Conservation (phyloP, 2,113 vertebrate genomes). For the Tautogolabrus adspersus region DNA sequence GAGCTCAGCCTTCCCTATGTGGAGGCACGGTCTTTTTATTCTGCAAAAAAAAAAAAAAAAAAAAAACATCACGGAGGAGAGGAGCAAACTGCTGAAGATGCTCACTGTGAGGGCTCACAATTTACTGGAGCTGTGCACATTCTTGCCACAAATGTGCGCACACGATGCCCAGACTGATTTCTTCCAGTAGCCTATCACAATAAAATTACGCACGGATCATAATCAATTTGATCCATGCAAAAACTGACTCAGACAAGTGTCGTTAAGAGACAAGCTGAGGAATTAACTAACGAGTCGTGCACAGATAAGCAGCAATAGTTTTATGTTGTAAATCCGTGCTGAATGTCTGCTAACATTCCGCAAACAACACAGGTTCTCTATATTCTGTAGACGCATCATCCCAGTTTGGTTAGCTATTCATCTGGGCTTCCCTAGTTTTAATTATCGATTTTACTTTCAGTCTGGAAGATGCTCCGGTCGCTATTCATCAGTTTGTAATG, state of each 20-base stretch:
- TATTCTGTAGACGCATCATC: background rate
- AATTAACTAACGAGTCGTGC: constrained; percentile 36
- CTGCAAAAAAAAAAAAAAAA: background rate
- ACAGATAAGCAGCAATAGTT: background rate
- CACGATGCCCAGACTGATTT: background rate
- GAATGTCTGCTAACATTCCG: constrained; percentile 3
- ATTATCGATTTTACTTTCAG: constrained; percentile 11
- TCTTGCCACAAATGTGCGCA: constrained; percentile 31
- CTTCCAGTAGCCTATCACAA: background rate
- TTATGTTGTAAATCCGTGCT: background rate
- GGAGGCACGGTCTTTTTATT: constrained; percentile 15
- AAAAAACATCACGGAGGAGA: constrained; percentile 8
- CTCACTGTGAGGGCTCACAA: constrained; percentile 27
- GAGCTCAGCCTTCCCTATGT: background rate
- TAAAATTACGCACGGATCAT: constrained; percentile 30
- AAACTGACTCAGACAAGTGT: constrained; percentile 48
- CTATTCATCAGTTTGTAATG: background rate
- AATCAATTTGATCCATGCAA: background rate
- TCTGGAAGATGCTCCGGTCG: background rate
- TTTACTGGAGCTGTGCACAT: constrained; percentile 34
- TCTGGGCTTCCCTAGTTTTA: background rate
- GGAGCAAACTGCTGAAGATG: constrained; percentile 28
- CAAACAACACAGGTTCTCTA: constrained; percentile 25
- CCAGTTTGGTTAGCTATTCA: background rate
- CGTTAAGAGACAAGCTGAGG: constrained; percentile 15